Base-by-base conservation (phyloP, 2,113 vertebrate genomes). In the Ondatra zibethicus region DNA sequence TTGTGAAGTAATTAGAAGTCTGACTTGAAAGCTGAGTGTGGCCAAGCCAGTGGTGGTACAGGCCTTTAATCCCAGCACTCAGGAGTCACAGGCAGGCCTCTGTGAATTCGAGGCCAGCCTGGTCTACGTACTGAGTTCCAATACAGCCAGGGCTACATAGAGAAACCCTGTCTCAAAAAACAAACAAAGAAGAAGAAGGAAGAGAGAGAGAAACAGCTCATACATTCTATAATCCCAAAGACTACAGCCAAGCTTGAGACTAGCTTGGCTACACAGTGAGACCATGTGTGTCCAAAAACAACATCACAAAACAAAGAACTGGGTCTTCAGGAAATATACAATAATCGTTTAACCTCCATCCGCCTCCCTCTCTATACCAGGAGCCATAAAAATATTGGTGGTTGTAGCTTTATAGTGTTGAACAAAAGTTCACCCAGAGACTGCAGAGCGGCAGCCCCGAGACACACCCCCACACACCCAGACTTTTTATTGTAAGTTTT, bases 361-460 rank as follows among this genome's bases (percentile, higher is more conserved):
- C 1, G 21, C 65, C 55, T 93, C 47, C 75, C 72, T 92, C 72
- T 95, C 17, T 55, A 36, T 77, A 68, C 36, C 76, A 27, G 55
- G 33, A 50, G 55, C 45, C 77, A 16, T 87, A 88, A 81, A 42
- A 55, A 73, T 77, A 33, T 13, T 77, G 47, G 68, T 52, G 13
- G 47, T 87, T 96, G 29, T 92, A 63, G 72, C 89, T 97, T 94
- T 87, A 80, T 93, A 31, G 82, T 31, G 14, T 80, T 95, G 19
- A 66, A 66, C 91, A 84, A 93, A 91, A 89, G 63, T 87, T 82
- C 39, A 27, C 63, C 85, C 73, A 89, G 17, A 92, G 61, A 16
- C 91, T 96, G n/a, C 65, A 82, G 3, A 92, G 21, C 66, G 86
- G 66, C 77, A 77, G n/a, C 33, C 36, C 66, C 11, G 31, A 68